Evolutionary conservation across 2,797 vertebrate species (phyloP).

Genomic region (Enteromius afrohamiltoni): DNA sequence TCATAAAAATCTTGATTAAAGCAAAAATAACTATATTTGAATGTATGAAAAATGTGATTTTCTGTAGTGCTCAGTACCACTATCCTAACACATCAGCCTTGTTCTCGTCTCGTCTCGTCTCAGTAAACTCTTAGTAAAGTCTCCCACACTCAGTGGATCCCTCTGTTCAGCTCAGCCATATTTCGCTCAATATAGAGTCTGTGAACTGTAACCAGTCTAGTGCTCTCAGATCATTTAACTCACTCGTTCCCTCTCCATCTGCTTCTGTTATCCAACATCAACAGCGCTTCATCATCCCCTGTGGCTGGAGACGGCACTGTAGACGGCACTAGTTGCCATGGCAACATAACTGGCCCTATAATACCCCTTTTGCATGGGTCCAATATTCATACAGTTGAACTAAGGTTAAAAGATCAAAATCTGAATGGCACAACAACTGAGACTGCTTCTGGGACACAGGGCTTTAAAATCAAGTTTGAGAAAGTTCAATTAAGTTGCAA

Average conservation of each 20-base stretch:
- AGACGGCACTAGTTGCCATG: constrained; percentile 1
- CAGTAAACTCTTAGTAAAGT: constrained; percentile 18
- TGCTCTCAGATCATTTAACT: constrained; percentile 49
- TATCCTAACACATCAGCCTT: background rate
- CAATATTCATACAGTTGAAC: constrained; percentile 1
- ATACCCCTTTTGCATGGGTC: constrained; percentile 4
- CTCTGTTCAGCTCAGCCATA: constrained; percentile 37
- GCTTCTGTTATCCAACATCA: constrained; percentile 48
- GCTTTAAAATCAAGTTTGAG: background rate
- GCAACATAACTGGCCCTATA: constrained; percentile 23
- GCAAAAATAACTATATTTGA: background rate
- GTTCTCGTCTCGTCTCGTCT: constrained; percentile 8
- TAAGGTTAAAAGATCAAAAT: background rate
- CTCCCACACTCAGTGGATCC: constrained; percentile 21
- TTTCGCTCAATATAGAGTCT: constrained; percentile 30
- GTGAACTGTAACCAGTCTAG: constrained; percentile 47
- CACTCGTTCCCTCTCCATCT: constrained; percentile 46
- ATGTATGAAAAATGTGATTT: background rate
- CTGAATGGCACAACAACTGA: background rate
- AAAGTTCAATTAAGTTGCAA: background rate
- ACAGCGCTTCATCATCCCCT: constrained; percentile 30
- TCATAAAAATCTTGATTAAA: background rate
- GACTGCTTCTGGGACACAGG: background rate
- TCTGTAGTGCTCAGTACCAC: background rate
- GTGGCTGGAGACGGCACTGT: constrained; percentile 9